A percentile compares a stretch with the other conserved stretches of the same genome.
Evolutionary conservation across 2,113 vertebrate genomes (phyloP).

Genomic region (Gallinago undulata): DNA sequence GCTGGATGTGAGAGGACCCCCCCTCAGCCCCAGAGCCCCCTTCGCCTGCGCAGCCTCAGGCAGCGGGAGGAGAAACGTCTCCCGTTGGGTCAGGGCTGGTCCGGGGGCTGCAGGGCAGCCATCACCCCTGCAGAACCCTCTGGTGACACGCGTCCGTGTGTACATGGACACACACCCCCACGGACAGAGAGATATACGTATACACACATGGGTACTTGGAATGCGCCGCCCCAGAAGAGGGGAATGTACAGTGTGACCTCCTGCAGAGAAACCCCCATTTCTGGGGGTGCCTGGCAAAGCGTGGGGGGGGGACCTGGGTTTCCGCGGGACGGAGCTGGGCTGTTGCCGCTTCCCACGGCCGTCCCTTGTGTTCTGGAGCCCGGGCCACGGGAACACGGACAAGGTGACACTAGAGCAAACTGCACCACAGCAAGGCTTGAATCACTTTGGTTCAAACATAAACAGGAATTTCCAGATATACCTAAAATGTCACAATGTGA

Average conservation of each 20-base stretch:
- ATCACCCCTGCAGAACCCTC: fast-evolving
- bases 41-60: neutral
- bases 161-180: too few species aligned
- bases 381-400: neutral
- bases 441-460: neutral
- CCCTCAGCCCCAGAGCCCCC: neutral
- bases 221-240: neutral
- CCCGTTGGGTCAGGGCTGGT: neutral
- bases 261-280: fast-evolving
- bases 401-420: neutral
- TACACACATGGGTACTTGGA: fast-evolving
- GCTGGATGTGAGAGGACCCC: too few species aligned
- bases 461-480: neutral
- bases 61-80: neutral
- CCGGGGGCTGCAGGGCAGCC: neutral
- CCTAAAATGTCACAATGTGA: neutral
- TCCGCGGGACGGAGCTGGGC: neutral
- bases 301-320: fast-evolving
- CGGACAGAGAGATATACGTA: fast-evolving
- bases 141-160: fast-evolving
- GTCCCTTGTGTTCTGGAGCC: neutral
- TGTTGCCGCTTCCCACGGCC: fast-evolving
- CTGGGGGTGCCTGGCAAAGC: too few species aligned
- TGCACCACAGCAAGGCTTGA: fast-evolving
- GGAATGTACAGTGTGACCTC: fast-evolving